Conservation (phyloP, 2,888 invertebrate species). For the Metopia argyrocephala region DNA sequence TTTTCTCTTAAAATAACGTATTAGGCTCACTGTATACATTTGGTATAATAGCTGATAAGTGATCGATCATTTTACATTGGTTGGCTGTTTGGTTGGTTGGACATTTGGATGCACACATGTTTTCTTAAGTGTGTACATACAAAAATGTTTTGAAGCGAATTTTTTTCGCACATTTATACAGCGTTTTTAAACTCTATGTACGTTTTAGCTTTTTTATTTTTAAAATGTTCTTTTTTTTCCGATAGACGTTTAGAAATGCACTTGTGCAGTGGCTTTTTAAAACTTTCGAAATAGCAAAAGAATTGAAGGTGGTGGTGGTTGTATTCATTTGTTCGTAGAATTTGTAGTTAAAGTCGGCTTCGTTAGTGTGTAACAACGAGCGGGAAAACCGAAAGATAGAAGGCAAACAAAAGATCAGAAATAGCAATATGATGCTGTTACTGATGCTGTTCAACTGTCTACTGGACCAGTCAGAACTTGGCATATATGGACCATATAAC, state of each 20-base stretch:
- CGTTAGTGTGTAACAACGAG: conserved; percentile 36
- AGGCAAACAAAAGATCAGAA: conserved; percentile 49
- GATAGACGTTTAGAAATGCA: conserved; percentile 56
- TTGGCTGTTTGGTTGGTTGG: not conserved
- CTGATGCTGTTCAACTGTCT: conserved; percentile 63
- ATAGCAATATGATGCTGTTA: conserved; percentile 54
- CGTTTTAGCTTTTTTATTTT: conserved; percentile 10
- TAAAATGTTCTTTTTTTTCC: not conserved
- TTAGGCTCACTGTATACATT: conserved; percentile 53
- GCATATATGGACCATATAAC: conserved; percentile 60
- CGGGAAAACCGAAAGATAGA: conserved; percentile 20
- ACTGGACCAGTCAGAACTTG: conserved; percentile 59
- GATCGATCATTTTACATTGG: conserved; percentile 56
- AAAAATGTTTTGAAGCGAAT: conserved; percentile 51
- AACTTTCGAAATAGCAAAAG: conserved; percentile 37
- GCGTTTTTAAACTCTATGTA: conserved; percentile 8
- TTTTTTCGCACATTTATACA: conserved; percentile 56
- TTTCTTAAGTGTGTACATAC: conserved; percentile 38
- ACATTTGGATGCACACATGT: conserved; percentile 37
- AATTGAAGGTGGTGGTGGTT: conserved; percentile 41
- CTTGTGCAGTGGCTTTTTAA: conserved; percentile 48
- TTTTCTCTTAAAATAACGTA: too few relatives aligned
- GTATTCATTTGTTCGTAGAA: not conserved
- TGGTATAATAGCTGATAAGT: conserved; percentile 56
- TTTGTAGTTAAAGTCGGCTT: conserved; percentile 45